A percentile compares a stretch with the other conserved stretches of the same genome.
Conservation (phyloP, 2,888 invertebrate genomes). For the Drosophila nigricruria region DNA sequence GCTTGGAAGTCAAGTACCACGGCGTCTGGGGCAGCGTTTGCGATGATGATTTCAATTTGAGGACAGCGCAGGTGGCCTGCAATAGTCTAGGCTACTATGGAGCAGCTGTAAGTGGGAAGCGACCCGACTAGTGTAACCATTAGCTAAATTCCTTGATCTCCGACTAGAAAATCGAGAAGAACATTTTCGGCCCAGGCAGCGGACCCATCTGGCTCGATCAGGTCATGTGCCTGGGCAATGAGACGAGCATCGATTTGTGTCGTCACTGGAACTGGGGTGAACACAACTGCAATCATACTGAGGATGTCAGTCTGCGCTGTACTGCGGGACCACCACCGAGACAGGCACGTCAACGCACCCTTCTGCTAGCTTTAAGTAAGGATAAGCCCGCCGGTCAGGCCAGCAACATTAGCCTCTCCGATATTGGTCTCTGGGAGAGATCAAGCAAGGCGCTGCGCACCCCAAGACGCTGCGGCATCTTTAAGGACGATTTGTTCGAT, state of each 20-base stretch:
- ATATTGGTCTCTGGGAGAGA: slow-evolving; percentile 81
- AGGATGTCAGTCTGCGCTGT: slow-evolving; percentile 89
- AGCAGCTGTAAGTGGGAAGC: slow-evolving; percentile 77
- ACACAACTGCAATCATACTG: slow-evolving; percentile 90
- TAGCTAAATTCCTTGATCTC: background rate
- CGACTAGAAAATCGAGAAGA: slow-evolving; percentile 79
- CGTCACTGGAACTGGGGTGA: slow-evolving; percentile 89
- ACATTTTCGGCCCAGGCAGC: slow-evolving; percentile 84
- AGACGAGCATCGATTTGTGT: slow-evolving; percentile 88
- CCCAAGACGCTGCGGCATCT: slow-evolving; percentile 86
- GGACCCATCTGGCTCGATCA: slow-evolving; percentile 91
- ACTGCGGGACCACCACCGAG: slow-evolving; percentile 72
- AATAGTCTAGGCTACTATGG: slow-evolving; percentile 87
- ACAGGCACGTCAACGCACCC: slow-evolving; percentile 14
- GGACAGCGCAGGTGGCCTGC: slow-evolving; percentile 89
- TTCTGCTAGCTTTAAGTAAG: slow-evolving; percentile 21
- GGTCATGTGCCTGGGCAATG: slow-evolving; percentile 89
- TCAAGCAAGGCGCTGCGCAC: slow-evolving; percentile 83
- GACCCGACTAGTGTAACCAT: no score
- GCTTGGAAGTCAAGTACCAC: slow-evolving; percentile 89
- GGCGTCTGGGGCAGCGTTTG: slow-evolving; percentile 92
- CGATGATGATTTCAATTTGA: slow-evolving; percentile 90
- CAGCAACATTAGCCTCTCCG: slow-evolving; percentile 55
- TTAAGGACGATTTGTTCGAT: slow-evolving; percentile 78
- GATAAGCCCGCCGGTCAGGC: background rate